Evolutionary conservation across 2,113 vertebrate genomes (phyloP).

Genomic region (Pycnonotus jocosus): DNA sequence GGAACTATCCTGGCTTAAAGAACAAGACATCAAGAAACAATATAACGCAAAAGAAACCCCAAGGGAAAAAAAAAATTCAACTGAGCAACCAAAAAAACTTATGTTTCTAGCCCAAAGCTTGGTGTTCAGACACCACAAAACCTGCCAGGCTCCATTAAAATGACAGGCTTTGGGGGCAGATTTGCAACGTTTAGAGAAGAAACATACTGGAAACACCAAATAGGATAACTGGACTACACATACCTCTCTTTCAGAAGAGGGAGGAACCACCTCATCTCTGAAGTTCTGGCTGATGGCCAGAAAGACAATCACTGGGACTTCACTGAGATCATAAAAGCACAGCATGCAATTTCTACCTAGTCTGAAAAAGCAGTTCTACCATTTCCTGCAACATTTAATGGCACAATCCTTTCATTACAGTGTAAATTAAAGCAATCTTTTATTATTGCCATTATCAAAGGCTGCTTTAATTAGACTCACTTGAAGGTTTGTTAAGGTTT

Average conservation of each 20-base stretch:
- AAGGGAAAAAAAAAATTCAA: neutral
- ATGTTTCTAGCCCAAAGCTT: slow-evolving; percentile 9
- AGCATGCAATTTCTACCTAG: neutral
- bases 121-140: slow-evolving; percentile 29
- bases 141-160: neutral
- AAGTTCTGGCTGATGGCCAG: neutral
- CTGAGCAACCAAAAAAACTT: neutral
- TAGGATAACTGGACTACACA: neutral
- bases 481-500: slow-evolving; percentile 26
- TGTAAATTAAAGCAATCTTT: slow-evolving; percentile 56
- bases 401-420: slow-evolving; percentile 1
- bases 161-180: neutral
- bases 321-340: neutral
- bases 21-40: slow-evolving; percentile 44
- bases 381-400: slow-evolving; percentile 31
- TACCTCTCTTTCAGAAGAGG: neutral
- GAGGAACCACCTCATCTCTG: neutral
- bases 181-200: neutral
- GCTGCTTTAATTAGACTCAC: slow-evolving; percentile 22
- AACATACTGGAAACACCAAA: neutral
- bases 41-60: slow-evolving; percentile 24
- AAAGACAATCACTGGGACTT: neutral
- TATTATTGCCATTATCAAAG: slow-evolving; percentile 48
- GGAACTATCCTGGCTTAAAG: slow-evolving; percentile 35
- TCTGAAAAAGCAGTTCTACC: neutral